Percentiles rank a stretch among this genome's conserved stretches.
Conservation (phyloP, 2,113 vertebrate genomes). For the Microtus richardsoni region DNA sequence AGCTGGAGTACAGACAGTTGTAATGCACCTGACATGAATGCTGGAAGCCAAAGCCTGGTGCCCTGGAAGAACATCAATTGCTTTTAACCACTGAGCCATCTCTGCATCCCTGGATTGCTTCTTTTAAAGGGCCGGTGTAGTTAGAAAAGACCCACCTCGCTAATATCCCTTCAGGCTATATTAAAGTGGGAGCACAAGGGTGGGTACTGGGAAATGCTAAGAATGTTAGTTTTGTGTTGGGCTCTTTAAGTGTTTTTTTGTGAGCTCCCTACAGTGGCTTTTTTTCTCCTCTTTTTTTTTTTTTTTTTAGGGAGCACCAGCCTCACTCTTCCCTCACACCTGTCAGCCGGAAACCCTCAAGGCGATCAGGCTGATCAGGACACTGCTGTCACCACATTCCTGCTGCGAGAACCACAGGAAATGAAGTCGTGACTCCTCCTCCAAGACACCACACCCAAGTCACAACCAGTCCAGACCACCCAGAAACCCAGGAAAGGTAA, state of each 20-base stretch:
- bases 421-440: not conserved
- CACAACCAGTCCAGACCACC: not conserved
- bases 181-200: not conserved
- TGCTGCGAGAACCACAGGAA: not conserved
- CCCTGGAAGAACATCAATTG: not conserved
- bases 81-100: not conserved
- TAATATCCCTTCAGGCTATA: not conserved
- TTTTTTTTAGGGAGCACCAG: not conserved
- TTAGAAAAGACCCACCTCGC: constrained; percentile 1
- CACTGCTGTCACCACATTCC: not conserved
- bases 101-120: not conserved
- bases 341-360: no score
- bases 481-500: not conserved
- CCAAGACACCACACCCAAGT: not conserved
- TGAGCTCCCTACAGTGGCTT: not conserved
- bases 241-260: not conserved
- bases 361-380: not conserved
- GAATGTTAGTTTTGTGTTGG: not conserved
- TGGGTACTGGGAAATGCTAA: not conserved
- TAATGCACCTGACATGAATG: not conserved
- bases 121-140: not conserved
- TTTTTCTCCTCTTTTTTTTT: not conserved
- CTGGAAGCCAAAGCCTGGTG: not conserved
- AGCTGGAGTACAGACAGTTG: not conserved
- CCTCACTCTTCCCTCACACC: not conserved